Conservation (phyloP, 2,888 invertebrate species). For the Drosophila prostipennis region DNA sequence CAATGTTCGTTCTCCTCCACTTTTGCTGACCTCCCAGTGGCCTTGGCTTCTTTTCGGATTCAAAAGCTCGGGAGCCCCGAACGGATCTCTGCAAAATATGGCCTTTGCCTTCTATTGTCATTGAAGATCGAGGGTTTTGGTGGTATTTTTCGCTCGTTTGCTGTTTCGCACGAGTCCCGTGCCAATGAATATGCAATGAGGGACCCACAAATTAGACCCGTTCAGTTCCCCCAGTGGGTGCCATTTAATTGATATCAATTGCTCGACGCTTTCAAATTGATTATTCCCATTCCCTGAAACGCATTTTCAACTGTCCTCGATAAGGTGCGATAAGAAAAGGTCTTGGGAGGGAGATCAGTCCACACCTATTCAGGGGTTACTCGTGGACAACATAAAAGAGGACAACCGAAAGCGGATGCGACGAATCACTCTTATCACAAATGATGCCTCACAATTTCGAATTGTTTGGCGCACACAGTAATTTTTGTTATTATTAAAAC, state of each 20-base stretch:
- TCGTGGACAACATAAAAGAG: neutral
- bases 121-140: constrained; percentile 4
- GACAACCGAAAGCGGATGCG: constrained; percentile 11
- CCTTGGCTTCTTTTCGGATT: constrained; percentile 23
- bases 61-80: neutral
- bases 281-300: constrained; percentile 8
- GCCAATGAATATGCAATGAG: constrained; percentile 8
- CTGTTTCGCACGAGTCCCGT: constrained; percentile 2
- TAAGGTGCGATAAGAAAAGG: constrained; percentile 18
- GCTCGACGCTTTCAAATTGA: constrained; percentile 8
- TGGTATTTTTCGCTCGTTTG: constrained; percentile 1
- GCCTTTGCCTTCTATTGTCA: neutral
- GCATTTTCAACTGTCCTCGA: constrained; percentile 23
- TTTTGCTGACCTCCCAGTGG: constrained; percentile 12
- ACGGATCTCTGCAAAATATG: constrained; percentile 10
- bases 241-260: constrained; percentile 27
- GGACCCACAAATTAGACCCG: constrained; percentile 3
- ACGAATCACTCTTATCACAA: neutral
- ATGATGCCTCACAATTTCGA: constrained; percentile 1
- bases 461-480: constrained; percentile 5
- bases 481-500: constrained; percentile 1
- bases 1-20: constrained; percentile 17
- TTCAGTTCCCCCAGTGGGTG: neutral
- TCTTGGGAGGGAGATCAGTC: neutral
- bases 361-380: neutral